Percentiles rank a stretch among this genome's conserved stretches.
Conservation (phyloP, 2,888 invertebrate genomes). For the Pherbina coryleti region DNA sequence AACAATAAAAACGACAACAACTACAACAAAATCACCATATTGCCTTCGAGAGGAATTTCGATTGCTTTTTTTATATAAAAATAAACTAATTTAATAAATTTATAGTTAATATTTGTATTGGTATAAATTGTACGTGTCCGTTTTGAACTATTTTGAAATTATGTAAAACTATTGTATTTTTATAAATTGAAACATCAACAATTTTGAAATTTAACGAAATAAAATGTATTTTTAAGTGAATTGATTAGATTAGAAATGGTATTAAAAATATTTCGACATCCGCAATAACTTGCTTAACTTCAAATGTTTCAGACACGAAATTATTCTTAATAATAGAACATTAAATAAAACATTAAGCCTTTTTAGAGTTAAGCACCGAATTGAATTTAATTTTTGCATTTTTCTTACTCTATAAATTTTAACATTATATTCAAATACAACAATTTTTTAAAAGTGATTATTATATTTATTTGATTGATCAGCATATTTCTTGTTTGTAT, state of each 20-base stretch:
- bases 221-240: constrained; percentile 9
- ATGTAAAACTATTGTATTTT: constrained; percentile 34
- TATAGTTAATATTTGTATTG: constrained; percentile 6
- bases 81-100: constrained; percentile 21
- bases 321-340: too few species aligned
- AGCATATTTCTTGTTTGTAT: constrained; percentile 2
- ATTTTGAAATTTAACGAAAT: constrained; percentile 8
- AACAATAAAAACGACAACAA: not conserved
- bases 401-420: not conserved
- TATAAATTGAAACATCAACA: constrained; percentile 10
- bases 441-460: not conserved
- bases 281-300: not conserved
- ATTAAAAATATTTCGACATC: constrained; percentile 11
- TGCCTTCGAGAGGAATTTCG: constrained; percentile 61
- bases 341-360: too few species aligned
- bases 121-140: not conserved
- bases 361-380: not conserved
- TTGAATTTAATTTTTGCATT: not conserved
- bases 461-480: constrained; percentile 7
- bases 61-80: constrained; percentile 59
- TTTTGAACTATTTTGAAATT: constrained; percentile 29
- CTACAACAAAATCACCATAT: constrained; percentile 56
- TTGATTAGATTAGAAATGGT: constrained; percentile 18
- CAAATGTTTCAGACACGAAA: too few species aligned
- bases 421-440: not conserved